These are phyloP conservation scores for Thaumetopoea pityocampa DNA, from an alignment of 1,140 invertebrate species.

Conservation along the genomic window DNA sequence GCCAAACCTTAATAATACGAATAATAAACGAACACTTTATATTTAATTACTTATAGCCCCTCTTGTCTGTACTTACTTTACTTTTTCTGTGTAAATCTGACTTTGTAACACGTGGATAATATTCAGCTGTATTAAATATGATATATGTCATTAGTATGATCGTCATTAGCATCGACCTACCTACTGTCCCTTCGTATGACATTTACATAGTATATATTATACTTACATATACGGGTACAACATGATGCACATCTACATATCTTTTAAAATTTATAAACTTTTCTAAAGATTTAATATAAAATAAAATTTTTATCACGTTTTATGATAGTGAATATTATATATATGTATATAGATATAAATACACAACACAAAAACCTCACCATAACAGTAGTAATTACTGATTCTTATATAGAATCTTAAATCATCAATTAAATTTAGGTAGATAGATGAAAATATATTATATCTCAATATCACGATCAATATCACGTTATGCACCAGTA, in stretches of 20 bases:
- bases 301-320: slow-evolving; percentile 7
- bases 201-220: too few relatives aligned
- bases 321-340: slow-evolving; percentile 1
- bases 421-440: not conserved
- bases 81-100: too few relatives aligned
- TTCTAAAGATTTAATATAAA: slow-evolving; percentile 7
- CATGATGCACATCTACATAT: slow-evolving; percentile 13
- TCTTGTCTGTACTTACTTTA: too few relatives aligned
- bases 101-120: too few relatives aligned
- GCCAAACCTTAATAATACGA: too few relatives aligned
- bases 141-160: too few relatives aligned
- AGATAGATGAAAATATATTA: not conserved
- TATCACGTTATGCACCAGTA: too few relatives aligned
- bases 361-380: slow-evolving; percentile 12
- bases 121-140: too few relatives aligned
- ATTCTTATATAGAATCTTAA: not conserved
- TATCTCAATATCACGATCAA: not conserved
- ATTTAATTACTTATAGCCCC: too few relatives aligned
- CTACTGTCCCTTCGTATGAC: too few relatives aligned
- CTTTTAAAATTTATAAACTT: slow-evolving; percentile 15
- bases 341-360: not conserved
- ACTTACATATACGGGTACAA: slow-evolving; percentile 1
- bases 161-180: too few relatives aligned
- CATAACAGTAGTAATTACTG: slow-evolving; percentile 4
- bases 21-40: too few relatives aligned